These are phyloP conservation scores for Merops nubicus DNA, from an alignment of 2,113 vertebrate species.

Conservation along the genomic window DNA sequence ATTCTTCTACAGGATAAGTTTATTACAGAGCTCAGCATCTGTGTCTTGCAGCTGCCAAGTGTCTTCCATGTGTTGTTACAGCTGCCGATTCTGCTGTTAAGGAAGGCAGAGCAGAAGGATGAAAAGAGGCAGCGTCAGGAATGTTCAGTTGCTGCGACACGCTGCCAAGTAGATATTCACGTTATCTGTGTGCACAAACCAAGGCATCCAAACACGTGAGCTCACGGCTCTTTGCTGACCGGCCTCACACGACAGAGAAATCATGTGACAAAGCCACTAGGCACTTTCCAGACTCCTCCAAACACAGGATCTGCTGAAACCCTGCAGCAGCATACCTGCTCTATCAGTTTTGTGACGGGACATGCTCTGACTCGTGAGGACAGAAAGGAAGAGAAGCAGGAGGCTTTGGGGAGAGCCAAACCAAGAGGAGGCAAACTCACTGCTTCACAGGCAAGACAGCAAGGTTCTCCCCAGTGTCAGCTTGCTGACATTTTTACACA, in stretches of 20 bases:
- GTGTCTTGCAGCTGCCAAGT: conserved; percentile 82
- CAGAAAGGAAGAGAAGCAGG: not conserved
- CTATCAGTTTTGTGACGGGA: conserved; percentile 36
- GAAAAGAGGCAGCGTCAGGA: conserved; percentile 71
- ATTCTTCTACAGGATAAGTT: conserved; percentile 64
- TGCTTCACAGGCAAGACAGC: accelerated
- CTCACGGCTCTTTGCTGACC: conserved; percentile 12
- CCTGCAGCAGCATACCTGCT: conserved; percentile 35
- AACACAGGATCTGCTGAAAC: conserved; percentile 55
- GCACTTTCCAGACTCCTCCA: conserved; percentile 32
- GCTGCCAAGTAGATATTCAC: conserved; percentile 71
- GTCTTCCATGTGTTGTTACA: conserved; percentile 82
- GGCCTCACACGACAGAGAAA: not conserved
- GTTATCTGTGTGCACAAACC: conserved; percentile 20
- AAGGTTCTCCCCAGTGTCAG: not conserved
- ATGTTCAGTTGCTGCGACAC: conserved; percentile 60
- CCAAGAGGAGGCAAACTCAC: not conserved
- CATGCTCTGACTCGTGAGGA: not conserved
- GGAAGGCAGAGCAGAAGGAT: conserved; percentile 76
- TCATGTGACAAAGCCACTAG: conserved; percentile 26
- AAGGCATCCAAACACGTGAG: not conserved
- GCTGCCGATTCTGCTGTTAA: conserved; percentile 75
- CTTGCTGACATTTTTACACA: accelerated
- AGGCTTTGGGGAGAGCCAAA: not conserved
- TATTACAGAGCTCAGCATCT: conserved; percentile 79